Evolutionary conservation across 2,113 vertebrate genomes (phyloP).

Genomic region (Paracanthobrama guichenoti): DNA sequence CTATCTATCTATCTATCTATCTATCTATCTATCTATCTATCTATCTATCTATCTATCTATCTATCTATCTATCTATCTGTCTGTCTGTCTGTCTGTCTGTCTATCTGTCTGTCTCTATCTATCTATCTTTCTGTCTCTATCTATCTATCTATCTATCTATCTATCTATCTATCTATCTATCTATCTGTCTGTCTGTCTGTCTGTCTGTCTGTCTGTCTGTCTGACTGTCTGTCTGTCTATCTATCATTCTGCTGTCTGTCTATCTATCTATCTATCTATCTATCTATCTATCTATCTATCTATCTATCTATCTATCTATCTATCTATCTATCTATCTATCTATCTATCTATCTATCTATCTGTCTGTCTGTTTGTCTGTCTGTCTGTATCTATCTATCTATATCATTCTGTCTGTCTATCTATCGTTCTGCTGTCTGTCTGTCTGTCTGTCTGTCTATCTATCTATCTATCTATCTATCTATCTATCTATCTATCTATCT

Average conservation of each 20-base stretch:
- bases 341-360: not conserved
- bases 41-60: not conserved
- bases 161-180: not conserved
- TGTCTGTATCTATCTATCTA: too few species aligned
- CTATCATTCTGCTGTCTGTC: rapidly evolving
- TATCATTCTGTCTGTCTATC: too few species aligned
- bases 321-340: not conserved
- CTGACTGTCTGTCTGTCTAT: not conserved
- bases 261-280: not conserved
- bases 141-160: too few species aligned
- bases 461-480: too few species aligned
- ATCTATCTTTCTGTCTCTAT: not conserved
- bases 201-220: rapidly evolving
- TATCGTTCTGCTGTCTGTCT: too few species aligned
- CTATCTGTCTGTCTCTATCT: not conserved
- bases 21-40: not conserved
- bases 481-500: rapidly evolving
- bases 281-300: not conserved
- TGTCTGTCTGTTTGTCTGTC: not conserved
- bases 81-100: not conserved
- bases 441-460: rapidly evolving
- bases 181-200: rapidly evolving
- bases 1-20: not conserved
- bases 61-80: not conserved
- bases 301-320: not conserved